A percentile compares a stretch with the other conserved stretches of the same genome.
Conservation (phyloP, 64 coral and sea anemone genomes). For the Stichodactyla mertensii region DNA sequence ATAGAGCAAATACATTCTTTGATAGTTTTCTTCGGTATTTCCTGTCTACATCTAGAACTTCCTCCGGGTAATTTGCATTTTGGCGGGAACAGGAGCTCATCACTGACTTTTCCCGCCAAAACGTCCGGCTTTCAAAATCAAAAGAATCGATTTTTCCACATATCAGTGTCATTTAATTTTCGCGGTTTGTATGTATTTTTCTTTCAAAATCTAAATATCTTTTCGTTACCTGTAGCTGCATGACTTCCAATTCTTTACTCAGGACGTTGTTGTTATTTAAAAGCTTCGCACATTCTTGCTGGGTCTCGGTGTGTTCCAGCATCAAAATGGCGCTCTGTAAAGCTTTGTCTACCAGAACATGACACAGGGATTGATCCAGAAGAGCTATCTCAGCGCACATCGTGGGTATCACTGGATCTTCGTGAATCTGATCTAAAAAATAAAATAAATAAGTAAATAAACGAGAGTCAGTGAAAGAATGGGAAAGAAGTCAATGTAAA, state of each 20-base stretch:
- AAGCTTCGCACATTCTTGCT: conserved; percentile 30
- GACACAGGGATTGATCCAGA: conserved; percentile 58
- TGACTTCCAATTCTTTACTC: conserved; percentile 42
- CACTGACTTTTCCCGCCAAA: not conserved
- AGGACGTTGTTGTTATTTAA: conserved; percentile 36
- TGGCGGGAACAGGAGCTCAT: not conserved
- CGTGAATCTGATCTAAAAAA: not conserved
- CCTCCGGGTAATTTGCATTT: not conserved
- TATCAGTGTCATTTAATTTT: no score
- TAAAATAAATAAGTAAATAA: not conserved
- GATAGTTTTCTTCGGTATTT: not conserved
- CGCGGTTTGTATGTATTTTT: no score
- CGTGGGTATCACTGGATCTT: not conserved
- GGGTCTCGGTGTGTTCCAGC: conserved; percentile 50
- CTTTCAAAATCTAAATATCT: not conserved
- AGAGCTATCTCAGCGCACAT: conserved; percentile 22
- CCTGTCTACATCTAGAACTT: not conserved
- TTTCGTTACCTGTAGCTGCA: conserved; percentile 34
- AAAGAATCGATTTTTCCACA: no score
- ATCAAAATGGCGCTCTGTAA: conserved; percentile 70
- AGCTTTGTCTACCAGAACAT: conserved; percentile 82
- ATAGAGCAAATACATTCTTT: not conserved
- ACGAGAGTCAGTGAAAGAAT: not conserved
- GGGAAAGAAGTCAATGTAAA: no score
- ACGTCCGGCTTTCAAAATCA: not conserved